Base-by-base conservation (phyloP, 2,888 invertebrate genomes). In the Eilema sororculum region DNA sequence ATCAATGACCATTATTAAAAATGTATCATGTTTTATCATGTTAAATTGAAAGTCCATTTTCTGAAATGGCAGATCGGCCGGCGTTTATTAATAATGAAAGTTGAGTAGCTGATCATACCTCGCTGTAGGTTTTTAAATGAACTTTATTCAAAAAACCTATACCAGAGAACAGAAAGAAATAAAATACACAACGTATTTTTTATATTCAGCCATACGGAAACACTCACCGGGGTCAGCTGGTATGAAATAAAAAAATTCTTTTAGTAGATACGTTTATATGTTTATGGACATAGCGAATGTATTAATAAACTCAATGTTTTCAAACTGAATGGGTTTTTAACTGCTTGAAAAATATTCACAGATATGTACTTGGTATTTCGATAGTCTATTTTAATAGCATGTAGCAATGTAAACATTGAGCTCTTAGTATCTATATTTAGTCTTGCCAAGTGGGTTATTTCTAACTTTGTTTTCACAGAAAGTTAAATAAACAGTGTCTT, bases 271-370 rank as follows among this genome's bases (percentile, higher is more conserved):
- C 52, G 20, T 52, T 52, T 61, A 60, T 28, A 30, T 61, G 37
- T 61, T 69, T 61, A 65, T 61, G 61, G 25, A 65, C 25, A 65
- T 61, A 41, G 33, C 28, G 24, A 69, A 60, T 52, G 37, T 22
- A 65, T 65, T 69, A 52, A 61, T 60, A 69, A 65, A 61, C 28
- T 37, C 33, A 20, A 58, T 64, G 64, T 68, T 64, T 70, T 41
- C 33, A 9, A 9, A 67, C 28, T 22, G 22, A n/a, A 60, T 67
- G 13, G 46, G 41, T n/a, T 41, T 67, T 60, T 60, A 41, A 46
- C 58, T 41, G 46, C 61, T 67, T 37, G 33, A 41, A 24, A 67
- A 61, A 61, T 24, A 67, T 67, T n/a, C 33, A 22, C 30, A 16
- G 20, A 67, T 30, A 33, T 56, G 61, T 52, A 52, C 10, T 25